phyloP scores from a whole-genome alignment of 2,797 vertebrate genomes.

The Distichodus sexfasciatus region DNA sequence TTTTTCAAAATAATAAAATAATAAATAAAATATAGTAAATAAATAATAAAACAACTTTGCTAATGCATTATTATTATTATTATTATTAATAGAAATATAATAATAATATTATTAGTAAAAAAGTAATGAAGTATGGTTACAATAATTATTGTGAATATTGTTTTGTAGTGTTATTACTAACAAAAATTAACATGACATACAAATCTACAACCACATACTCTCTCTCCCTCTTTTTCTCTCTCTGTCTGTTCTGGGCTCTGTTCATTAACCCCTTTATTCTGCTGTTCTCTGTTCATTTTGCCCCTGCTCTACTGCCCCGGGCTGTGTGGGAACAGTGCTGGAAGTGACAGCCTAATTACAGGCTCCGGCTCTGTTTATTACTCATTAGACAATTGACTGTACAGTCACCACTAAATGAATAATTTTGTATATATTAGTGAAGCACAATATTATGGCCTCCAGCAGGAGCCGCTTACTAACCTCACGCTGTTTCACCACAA shows the following conservation, averaged over 20 bases:
- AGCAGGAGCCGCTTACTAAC: conserved; percentile 72
- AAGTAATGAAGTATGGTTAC: too few relatives aligned
- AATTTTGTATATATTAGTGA: conserved; percentile 83
- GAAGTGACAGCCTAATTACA: conserved; percentile 85
- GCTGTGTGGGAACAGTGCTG: conserved; percentile 71
- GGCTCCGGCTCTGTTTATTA: conserved; percentile 78
- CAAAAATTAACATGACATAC: too few relatives aligned
- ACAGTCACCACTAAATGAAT: conserved; percentile 83
- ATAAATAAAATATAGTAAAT: not conserved
- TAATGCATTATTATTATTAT: too few relatives aligned
- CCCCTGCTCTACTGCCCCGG: conserved; percentile 63
- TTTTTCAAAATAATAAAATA: not conserved
- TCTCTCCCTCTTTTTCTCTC: not conserved
- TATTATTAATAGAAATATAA: not conserved
- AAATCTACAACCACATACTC: too few relatives aligned
- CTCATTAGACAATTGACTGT: conserved; percentile 83
- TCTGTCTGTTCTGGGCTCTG: conserved; percentile 51
- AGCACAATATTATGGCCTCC: conserved; percentile 78
- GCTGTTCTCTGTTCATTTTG: conserved; percentile 45
- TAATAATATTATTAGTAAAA: not conserved
- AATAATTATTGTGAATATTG: too few relatives aligned
- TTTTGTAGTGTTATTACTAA: too few relatives aligned
- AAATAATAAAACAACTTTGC: too few relatives aligned
- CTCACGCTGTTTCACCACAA: conserved; percentile 75
- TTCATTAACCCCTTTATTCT: conserved; percentile 62